phyloP scores from a whole-genome alignment of 2,888 invertebrate genomes.

The Archips xylosteana region DNA sequence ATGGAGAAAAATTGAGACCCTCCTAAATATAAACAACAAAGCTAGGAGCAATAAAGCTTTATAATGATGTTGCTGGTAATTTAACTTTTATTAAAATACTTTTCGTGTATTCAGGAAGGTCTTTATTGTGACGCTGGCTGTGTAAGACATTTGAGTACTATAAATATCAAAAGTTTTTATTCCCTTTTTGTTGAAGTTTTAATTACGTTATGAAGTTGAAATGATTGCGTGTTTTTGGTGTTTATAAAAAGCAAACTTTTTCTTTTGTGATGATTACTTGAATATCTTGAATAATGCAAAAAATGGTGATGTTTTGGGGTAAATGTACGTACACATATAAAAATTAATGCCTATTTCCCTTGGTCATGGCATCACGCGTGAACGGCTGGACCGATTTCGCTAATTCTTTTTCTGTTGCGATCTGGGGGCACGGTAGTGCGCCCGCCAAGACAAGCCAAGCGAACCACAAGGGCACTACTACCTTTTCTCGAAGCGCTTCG shows the following conservation, averaged over 20 bases:
- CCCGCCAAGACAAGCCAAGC: no score
- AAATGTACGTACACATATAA: no score
- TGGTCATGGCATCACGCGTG: no score
- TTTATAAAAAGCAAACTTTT: conserved; percentile 15
- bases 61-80: conserved; percentile 41
- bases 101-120: conserved; percentile 36
- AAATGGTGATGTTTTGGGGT: neutral
- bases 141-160: conserved; percentile 31
- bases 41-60: conserved; percentile 36
- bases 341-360: no score
- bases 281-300: neutral
- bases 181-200: conserved; percentile 30
- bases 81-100: conserved; percentile 44
- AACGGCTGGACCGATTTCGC: no score
- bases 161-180: conserved; percentile 31
- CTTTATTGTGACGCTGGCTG: conserved; percentile 35
- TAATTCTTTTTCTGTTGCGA: no score
- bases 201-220: conserved; percentile 28
- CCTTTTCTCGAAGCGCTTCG: no score
- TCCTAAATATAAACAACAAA: conserved; percentile 33
- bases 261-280: neutral
- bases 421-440: no score
- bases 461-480: no score
- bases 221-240: conserved; percentile 26
- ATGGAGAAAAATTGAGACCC: conserved; percentile 23